Evolutionary conservation across 2,888 invertebrate genomes (phyloP).

Genomic region (Actias luna): DNA sequence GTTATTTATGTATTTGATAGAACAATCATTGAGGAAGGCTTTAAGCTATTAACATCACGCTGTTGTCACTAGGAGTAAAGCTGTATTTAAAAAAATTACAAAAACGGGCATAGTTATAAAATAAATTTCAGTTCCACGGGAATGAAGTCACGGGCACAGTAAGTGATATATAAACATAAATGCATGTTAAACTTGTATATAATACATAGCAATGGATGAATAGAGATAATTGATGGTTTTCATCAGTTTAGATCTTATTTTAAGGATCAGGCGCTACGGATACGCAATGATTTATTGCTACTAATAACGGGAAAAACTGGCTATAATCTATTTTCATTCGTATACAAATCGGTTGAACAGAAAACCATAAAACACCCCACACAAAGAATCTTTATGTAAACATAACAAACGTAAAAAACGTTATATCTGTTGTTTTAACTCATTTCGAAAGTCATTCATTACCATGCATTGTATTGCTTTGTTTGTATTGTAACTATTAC

Average conservation of each 20-base stretch:
- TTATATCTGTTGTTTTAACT: slow-evolving; percentile 80
- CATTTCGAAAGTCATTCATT: slow-evolving; percentile 77
- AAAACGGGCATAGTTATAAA: too few species aligned
- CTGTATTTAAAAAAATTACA: too few species aligned
- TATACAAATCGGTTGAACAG: slow-evolving; percentile 81
- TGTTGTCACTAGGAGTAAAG: too few species aligned
- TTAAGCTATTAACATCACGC: too few species aligned
- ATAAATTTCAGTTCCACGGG: too few species aligned
- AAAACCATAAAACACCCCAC: slow-evolving; percentile 80
- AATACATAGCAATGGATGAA: neutral
- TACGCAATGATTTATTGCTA: slow-evolving; percentile 75
- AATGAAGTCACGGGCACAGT: too few species aligned
- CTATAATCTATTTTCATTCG: slow-evolving; percentile 81
- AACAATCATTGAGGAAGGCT: too few species aligned
- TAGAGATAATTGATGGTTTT: slow-evolving; percentile 32
- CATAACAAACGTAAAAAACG: slow-evolving; percentile 76
- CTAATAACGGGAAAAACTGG: slow-evolving; percentile 80
- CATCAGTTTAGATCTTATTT: slow-evolving; percentile 66
- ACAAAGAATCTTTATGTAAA: slow-evolving; percentile 81
- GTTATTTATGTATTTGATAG: too few species aligned
- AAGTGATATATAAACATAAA: neutral
- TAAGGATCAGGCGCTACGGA: slow-evolving; percentile 68
- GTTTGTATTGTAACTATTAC: slow-evolving; percentile 57
- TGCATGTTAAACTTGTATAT: neutral
- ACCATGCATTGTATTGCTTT: slow-evolving; percentile 56